phyloP scores from a whole-genome alignment of 2,888 invertebrate genomes.

The Lapara coniferarum region DNA sequence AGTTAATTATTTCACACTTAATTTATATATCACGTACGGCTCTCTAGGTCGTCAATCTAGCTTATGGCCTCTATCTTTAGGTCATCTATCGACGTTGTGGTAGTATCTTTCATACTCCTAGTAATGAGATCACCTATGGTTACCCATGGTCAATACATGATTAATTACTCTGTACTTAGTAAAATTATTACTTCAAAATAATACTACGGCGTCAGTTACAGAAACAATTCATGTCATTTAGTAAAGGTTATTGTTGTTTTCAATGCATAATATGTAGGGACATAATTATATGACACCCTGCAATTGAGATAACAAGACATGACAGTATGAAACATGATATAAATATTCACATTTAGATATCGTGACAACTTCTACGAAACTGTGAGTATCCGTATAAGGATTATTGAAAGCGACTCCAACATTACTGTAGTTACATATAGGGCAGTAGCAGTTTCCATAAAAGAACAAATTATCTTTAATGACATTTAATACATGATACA shows the following conservation, averaged over 20 bases:
- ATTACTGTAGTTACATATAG: conserved; percentile 25
- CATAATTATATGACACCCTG: too few relatives aligned
- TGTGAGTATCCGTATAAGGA: conserved; percentile 37
- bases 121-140: background rate
- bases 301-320: too few relatives aligned
- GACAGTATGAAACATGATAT: background rate
- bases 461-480: conserved; percentile 41
- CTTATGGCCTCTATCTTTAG: conserved; percentile 17
- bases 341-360: conserved; percentile 31
- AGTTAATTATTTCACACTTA: background rate
- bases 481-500: conserved; percentile 35
- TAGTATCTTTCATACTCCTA: background rate
- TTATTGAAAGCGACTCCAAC: conserved; percentile 30
- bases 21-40: background rate
- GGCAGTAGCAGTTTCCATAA: conserved; percentile 45
- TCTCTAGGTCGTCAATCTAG: conserved; percentile 14
- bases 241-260: background rate
- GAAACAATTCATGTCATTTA: too few relatives aligned
- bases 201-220: too few relatives aligned
- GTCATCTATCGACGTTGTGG: background rate
- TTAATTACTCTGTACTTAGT: too few relatives aligned
- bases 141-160: too few relatives aligned
- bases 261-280: background rate
- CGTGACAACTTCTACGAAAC: conserved; percentile 33
- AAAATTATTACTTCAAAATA: too few relatives aligned